These are phyloP conservation scores for Ovis aries DNA, from an alignment of 2,113 vertebrate genomes.

Conservation along the genomic window ARS-UI_Ramb_v3.0 NC_056070.1:29579001-29579500, in stretches of 20 bases:
- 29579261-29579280: neutral
- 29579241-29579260: neutral
- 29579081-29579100: neutral
- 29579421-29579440: no score
- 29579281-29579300: neutral
- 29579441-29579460: no score
- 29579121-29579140: neutral
- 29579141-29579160: neutral
- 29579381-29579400: neutral
- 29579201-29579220: neutral
- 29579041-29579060: neutral
- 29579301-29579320: neutral
- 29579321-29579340: neutral
- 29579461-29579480: no score
- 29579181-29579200: neutral
- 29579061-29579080: neutral
- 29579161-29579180: neutral
- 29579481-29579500: no score
- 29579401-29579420: no score
- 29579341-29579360: neutral
- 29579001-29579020: neutral
- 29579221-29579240: neutral
- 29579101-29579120: neutral
- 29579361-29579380: neutral
- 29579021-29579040: neutral